Percentiles rank a stretch among this genome's conserved stretches.
These are phyloP conservation scores for Malurus alboscapulatus DNA, from an alignment of 2,113 vertebrate genomes.

Conservation along the genomic window DNA sequence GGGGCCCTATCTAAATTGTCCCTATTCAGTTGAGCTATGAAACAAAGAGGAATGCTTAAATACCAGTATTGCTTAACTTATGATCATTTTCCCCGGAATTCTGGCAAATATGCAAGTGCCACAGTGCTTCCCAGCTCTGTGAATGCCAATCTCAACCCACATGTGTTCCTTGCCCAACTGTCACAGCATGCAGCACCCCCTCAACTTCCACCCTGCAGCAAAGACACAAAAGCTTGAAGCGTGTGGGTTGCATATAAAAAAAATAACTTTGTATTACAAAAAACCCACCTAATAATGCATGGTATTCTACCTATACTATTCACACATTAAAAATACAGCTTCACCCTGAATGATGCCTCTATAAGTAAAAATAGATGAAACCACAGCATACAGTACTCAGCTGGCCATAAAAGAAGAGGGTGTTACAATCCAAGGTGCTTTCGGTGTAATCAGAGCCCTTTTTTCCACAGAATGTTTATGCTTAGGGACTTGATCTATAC, in stretches of 20 bases:
- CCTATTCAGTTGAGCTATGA: neutral
- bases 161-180: neutral
- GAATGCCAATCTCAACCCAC: conserved; percentile 1
- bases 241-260: neutral
- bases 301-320: neutral
- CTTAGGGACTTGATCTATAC: neutral
- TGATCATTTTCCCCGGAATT: neutral
- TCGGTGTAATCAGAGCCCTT: neutral
- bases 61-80: neutral
- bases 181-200: neutral
- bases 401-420: neutral
- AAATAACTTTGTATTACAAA: neutral
- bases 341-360: neutral
- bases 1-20: neutral
- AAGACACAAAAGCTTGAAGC: neutral
- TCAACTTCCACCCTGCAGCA: conserved; percentile 7
- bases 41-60: neutral
- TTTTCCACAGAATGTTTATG: neutral
- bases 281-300: neutral
- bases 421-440: neutral
- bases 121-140: neutral
- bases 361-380: neutral
- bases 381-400: neutral
- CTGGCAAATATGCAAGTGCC: neutral
- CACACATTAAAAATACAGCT: neutral